Base-by-base conservation (phyloP, 2,888 invertebrate species). In the Tenthredo amoena region DNA sequence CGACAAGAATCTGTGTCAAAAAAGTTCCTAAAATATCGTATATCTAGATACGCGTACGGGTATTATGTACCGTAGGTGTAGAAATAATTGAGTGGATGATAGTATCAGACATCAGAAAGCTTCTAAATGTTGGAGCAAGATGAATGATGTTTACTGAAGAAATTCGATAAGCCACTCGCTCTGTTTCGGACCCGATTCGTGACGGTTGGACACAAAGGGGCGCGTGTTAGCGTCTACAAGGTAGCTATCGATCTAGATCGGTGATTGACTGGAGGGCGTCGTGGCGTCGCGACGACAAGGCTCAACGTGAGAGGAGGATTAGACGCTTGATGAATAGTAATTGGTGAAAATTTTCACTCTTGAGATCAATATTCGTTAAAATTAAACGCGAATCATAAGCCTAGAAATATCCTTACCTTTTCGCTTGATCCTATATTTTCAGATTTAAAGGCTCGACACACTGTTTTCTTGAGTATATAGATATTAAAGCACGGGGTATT, bases 161-260 rank as follows among this genome's bases (percentile, higher is more conserved):
- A 50, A 77, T 77, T 77, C 31, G 76, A 77, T 77, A 31, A 77
- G 31, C 76, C 76, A 50, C 76, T 76, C 43, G 18, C 26, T 18
- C 26, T 50, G 9, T 77, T 50, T 31, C 26, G 34, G n/a, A 50
- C 50, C 34, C 47, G 72, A 50, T 50, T 50, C 50, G 31, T 50
- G 76, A 74, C n/a, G 50, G 15, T 77, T 77, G 2, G 26, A 18
- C 15, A 50, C 18, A 77, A 77, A 74, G 37, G 34, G 43, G 10
- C 72, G n/a, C 72, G 40, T 12, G 72, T 77, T 68, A 68, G 34
- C 34, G 68, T 68, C 31, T 18, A 31, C 18, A 34, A 43, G 26
- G n/a, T 37, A 31, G 47, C 15, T 31, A 50, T 77, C 76, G 76
- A 77, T 77, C 47, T 47, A 50, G 47, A 77, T 77, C 76, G 26